Base-by-base conservation (phyloP, 30 jellyfish, hydroid and myxozoan species). In the Chrysaora quinquecirrha region DNA sequence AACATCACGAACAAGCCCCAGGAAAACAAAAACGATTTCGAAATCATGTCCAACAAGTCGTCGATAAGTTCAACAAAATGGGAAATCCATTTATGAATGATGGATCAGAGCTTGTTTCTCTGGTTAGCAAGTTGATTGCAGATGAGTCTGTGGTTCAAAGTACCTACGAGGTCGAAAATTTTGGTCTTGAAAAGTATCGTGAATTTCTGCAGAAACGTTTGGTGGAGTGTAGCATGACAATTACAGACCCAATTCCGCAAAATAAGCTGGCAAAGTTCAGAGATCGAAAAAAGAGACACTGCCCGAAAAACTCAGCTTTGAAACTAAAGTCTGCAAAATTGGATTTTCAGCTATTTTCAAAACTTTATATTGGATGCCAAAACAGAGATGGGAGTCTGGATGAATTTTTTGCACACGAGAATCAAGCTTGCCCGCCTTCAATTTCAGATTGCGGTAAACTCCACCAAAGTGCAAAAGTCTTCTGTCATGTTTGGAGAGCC, bases 61-160 rank as follows among this genome's bases (percentile, higher is more conserved):
- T 69, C 28, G 64, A 27, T 14, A 46, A 20, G 0, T 48, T 83
- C 32, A 35, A 25, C 14, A 82, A 71, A 29, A 24, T 70, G 64
- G 94, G 89, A 43, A 43, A 83, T 38, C 86, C 89, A 16, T 82
- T 82, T 74, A 65, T 82, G 61, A 79, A 82, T 21, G 78, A 54
- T 24, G 27, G 77, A 10, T 20, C 43, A 1, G 88, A 82, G 34
- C 70, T 82, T 49, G 46, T 82, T 68, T 65, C 87, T 29, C 25
- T 70, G 48, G 86, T 31, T 25, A 47, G 63, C 50, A 48, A 34
- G 23, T n/a, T n/a, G n/a, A 77, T 77, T 35, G 30, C 70, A 30
- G 34, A 48, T 19, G 46, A 58, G 27, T 20, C 22, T 1, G 89
- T 32, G n/a, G 47, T 0, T 35, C 25, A 30, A 23, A 0, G 20